These are phyloP conservation scores for Notothenia rossii DNA, from an alignment of 2,113 vertebrate species.

Conservation along the genomic window DNA sequence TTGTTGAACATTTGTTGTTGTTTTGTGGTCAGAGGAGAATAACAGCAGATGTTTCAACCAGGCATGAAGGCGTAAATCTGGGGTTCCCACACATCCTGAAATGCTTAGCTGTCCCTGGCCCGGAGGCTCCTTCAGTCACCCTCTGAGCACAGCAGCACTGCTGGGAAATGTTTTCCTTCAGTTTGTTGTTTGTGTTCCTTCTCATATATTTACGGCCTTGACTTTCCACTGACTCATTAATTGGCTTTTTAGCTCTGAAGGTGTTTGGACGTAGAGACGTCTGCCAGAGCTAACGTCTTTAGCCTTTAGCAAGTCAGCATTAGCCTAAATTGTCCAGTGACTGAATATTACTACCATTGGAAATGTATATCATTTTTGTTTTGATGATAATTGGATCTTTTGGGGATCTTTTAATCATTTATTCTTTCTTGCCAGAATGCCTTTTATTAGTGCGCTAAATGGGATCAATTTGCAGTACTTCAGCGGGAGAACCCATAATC, in stretches of 20 bases:
- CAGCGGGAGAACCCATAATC: conserved; percentile 57
- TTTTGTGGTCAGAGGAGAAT: conserved; percentile 20
- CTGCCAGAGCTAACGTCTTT: conserved; percentile 29
- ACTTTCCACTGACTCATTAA: conserved; percentile 58
- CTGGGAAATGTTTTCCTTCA: conserved; percentile 54
- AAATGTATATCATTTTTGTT: conserved; percentile 31
- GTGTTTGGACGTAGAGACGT: background rate
- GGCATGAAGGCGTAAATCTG: conserved; percentile 10
- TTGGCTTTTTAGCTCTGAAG: conserved; percentile 35
- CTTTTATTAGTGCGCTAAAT: conserved; percentile 32
- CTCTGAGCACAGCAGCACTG: conserved; percentile 38
- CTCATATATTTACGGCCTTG: conserved; percentile 44
- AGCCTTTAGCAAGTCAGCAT: background rate
- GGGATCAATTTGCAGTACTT: conserved; percentile 41
- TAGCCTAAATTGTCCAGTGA: conserved; percentile 2
- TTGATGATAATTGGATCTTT: conserved; percentile 39
- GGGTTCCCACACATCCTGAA: conserved; percentile 52
- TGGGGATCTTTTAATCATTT: background rate
- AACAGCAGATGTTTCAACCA: conserved; percentile 26
- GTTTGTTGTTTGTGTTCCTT: conserved; percentile 43
- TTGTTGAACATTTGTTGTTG: background rate
- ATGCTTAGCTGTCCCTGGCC: conserved; percentile 35
- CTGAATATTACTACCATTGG: conserved; percentile 21
- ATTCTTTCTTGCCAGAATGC: background rate
- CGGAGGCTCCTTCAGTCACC: conserved; percentile 43